These are phyloP conservation scores for Drosophila merina DNA, from an alignment of 2,888 invertebrate genomes.

Conservation along the genomic window DNA sequence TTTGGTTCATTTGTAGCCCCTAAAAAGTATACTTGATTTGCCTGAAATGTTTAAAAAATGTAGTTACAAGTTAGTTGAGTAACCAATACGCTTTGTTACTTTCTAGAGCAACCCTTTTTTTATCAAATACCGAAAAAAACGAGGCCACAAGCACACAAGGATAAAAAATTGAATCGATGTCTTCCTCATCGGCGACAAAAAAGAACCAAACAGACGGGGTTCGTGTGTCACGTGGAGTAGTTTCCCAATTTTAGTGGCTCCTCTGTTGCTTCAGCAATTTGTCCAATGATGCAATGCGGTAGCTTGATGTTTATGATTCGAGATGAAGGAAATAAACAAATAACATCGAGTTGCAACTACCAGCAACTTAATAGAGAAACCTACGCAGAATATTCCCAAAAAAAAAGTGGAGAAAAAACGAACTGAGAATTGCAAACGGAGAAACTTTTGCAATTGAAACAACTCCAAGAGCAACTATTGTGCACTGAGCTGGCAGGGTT, in stretches of 20 bases:
- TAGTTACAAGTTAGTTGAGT: not conserved
- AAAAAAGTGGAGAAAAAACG: constrained; percentile 14
- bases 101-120: constrained; percentile 17
- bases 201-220: not conserved
- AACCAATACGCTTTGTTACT: not conserved
- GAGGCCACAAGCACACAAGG: constrained; percentile 44
- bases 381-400: not conserved
- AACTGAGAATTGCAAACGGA: constrained; percentile 16
- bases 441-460: constrained; percentile 66
- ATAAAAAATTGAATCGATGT: constrained; percentile 79
- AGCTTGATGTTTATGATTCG: constrained; percentile 69
- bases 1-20: not conserved
- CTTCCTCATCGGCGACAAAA: constrained; percentile 65
- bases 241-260: constrained; percentile 27
- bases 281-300: constrained; percentile 72
- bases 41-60: too few relatives aligned
- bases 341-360: constrained; percentile 5
- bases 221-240: constrained; percentile 5
- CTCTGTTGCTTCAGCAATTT: constrained; percentile 57
- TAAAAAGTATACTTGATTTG: not conserved
- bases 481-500: constrained; percentile 54
- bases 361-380: constrained; percentile 14
- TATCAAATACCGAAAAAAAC: constrained; percentile 50
- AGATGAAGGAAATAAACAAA: constrained; percentile 45
- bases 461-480: constrained; percentile 32